A percentile compares a stretch with the other conserved stretches of the same genome.
Conservation (phyloP, 2,888 invertebrate genomes). For the Hoplodrina ambigua region DNA sequence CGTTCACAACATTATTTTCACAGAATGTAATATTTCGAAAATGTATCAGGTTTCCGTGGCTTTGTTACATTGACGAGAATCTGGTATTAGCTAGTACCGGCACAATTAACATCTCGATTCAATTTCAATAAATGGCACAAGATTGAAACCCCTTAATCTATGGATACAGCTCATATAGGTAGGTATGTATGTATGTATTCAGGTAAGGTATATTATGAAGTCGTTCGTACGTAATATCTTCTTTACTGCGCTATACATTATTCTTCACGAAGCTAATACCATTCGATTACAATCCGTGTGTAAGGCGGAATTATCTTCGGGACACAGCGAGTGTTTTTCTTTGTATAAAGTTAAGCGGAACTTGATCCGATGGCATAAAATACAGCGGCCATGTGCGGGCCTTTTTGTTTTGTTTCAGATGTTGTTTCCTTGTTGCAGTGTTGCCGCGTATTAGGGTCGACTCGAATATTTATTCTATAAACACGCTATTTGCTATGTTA, state of each 20-base stretch:
- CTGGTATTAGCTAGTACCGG: slow-evolving; percentile 59
- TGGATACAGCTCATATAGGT: slow-evolving; percentile 48
- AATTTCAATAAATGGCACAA: slow-evolving; percentile 66
- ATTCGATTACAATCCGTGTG: slow-evolving; percentile 64
- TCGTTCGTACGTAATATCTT: slow-evolving; percentile 58
- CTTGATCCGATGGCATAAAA: slow-evolving; percentile 65
- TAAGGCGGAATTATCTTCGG: slow-evolving; percentile 58
- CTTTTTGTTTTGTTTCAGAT: slow-evolving; percentile 67
- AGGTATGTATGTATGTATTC: slow-evolving; percentile 8
- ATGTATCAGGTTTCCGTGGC: slow-evolving; percentile 26
- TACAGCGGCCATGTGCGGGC: slow-evolving; percentile 62
- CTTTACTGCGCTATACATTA: slow-evolving; percentile 59
- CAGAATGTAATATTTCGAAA: slow-evolving; percentile 34
- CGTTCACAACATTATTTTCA: slow-evolving; percentile 34
- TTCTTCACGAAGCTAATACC: slow-evolving; percentile 63
- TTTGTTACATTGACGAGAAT: slow-evolving; percentile 55
- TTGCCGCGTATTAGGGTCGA: slow-evolving; percentile 48
- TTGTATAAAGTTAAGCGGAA: slow-evolving; percentile 65
- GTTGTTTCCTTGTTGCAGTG: slow-evolving; percentile 54
- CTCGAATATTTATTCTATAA: slow-evolving; percentile 51
- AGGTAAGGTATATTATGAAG: slow-evolving; percentile 60
- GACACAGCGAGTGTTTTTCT: slow-evolving; percentile 63
- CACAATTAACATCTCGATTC: slow-evolving; percentile 61
- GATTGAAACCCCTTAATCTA: slow-evolving; percentile 65
- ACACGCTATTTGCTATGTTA: slow-evolving; percentile 41